Evolutionary conservation across 2,888 invertebrate genomes (phyloP), one percentile per base, ranked within the genome.

Genomic region (Agonum fuliginosum): DNA sequence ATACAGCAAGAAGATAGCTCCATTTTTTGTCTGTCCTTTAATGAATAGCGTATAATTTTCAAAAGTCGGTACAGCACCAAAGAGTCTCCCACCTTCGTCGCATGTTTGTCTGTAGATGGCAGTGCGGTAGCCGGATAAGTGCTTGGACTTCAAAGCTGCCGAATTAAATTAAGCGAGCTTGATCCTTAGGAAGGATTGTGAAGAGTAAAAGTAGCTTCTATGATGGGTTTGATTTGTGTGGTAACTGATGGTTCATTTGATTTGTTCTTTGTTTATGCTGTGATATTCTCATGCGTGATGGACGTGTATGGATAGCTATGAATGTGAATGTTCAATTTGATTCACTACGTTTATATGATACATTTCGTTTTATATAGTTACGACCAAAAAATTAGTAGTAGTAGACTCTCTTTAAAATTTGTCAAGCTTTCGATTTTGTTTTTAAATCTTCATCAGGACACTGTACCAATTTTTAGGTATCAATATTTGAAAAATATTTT

Each of bases 21-120:
- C 22, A 41, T 72, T 54, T 72, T 58, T 58, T 58, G 20, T 67
- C 37, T 22, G 24, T 41, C 17, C 37, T 3, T 12, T 72, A 80
- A 78, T 82, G 81, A 82, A 82, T 82, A 81, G 81, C 79, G 78
- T 82, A 80, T 82, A 82, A 82, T 82, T 82, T 81, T 82, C 81
- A 82, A 82, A 80, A 79, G 80, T 75, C 75, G 67, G 67, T 67
- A 67, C 67, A 37, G 5, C 67, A 67, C 67, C 27, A 67, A 41
- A 67, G 67, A n/a, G n/a, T n/a, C 54, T 17, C 12, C 46, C 46
- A 17, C 46, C 17, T 46, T 46, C 46, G 12, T 46, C 17, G 46
- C 3, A 46, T 46, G 46, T 46, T 14, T 46, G 12, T 17, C 6
- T 10, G 14, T 54, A 54, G 58, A 30, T 62, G 58, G 58, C 58